phyloP scores from a whole-genome alignment of 1,140 invertebrate genomes.

The Drosophila eugracilis region DNA sequence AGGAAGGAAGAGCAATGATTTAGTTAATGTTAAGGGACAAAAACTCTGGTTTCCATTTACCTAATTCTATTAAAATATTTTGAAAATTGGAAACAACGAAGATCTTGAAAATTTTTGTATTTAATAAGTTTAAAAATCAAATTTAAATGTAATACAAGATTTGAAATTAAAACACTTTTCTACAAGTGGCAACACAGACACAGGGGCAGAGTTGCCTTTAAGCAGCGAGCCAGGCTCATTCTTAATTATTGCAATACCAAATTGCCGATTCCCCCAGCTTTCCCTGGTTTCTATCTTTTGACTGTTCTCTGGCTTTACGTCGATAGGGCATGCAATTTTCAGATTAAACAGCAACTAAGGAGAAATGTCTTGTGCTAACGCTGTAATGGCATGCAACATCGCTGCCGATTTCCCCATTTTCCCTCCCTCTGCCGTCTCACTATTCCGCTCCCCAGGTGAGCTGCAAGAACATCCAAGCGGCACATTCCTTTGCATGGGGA shows the following conservation, averaged over 20 bases:
- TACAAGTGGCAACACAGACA: constrained; percentile 1
- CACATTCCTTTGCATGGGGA: constrained; percentile 46
- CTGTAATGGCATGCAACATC: constrained; percentile 60
- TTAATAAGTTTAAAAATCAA: not conserved
- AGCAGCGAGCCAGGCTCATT: constrained; percentile 16
- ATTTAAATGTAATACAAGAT: no score
- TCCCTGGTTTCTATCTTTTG: constrained; percentile 24
- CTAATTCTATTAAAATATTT: no score
- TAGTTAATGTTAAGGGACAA: no score
- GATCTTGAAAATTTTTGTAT: no score
- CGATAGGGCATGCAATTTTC: constrained; percentile 51
- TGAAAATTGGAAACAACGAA: no score
- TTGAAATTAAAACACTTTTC: not conserved
- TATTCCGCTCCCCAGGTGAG: constrained; percentile 12
- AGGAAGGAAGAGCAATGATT: no score
- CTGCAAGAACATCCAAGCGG: constrained; percentile 49
- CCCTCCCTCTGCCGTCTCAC: not conserved
- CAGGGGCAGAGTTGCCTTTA: constrained; percentile 16
- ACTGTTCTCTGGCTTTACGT: constrained; percentile 29
- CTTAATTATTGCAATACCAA: constrained; percentile 35
- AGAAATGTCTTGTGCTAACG: constrained; percentile 50
- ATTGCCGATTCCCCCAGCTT: constrained; percentile 25
- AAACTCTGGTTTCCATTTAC: no score
- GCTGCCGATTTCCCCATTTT: constrained; percentile 21
- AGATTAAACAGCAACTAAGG: constrained; percentile 56